Evolutionary conservation across 2,888 invertebrate species (phyloP).

Genomic region (Drosophila affinis): DNA sequence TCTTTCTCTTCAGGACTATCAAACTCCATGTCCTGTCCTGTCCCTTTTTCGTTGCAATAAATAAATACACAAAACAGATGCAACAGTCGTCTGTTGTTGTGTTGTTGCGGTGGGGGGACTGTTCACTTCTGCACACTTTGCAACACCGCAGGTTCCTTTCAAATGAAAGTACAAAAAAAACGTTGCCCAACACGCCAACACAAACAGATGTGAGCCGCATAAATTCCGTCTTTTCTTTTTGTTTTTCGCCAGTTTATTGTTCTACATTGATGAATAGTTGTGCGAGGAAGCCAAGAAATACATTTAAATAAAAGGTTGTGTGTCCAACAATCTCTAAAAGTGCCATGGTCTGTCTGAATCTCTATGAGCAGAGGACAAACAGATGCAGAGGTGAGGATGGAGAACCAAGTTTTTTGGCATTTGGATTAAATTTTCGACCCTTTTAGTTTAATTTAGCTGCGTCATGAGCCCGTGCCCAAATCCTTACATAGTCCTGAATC

Average conservation of each 20-base stretch:
- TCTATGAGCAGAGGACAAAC: not conserved
- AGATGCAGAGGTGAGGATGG: not conserved
- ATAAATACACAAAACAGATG: constrained; percentile 32
- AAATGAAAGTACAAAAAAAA: no score
- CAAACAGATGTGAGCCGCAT: not conserved
- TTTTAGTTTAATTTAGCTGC: not conserved
- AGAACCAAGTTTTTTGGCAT: not conserved
- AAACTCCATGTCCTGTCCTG: constrained; percentile 25
- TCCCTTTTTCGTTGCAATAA: constrained; percentile 13
- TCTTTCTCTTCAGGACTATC: constrained; percentile 92
- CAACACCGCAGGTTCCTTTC: not conserved
- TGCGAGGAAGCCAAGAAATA: not conserved
- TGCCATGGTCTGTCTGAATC: not conserved
- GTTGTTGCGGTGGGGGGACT: no score
- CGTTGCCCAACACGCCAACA: not conserved
- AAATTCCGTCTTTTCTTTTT: not conserved
- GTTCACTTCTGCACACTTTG: not conserved
- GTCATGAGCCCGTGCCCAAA: not conserved
- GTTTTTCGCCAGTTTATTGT: not conserved
- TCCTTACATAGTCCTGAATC: not conserved
- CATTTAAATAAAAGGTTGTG: not conserved
- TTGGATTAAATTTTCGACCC: not conserved
- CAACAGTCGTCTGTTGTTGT: not conserved
- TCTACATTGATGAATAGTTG: not conserved
- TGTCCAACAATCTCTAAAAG: not conserved